Evolutionary conservation across 2,113 vertebrate species (phyloP), one percentile per base, ranked within the genome.

Genomic region (Gulo gulo): DNA sequence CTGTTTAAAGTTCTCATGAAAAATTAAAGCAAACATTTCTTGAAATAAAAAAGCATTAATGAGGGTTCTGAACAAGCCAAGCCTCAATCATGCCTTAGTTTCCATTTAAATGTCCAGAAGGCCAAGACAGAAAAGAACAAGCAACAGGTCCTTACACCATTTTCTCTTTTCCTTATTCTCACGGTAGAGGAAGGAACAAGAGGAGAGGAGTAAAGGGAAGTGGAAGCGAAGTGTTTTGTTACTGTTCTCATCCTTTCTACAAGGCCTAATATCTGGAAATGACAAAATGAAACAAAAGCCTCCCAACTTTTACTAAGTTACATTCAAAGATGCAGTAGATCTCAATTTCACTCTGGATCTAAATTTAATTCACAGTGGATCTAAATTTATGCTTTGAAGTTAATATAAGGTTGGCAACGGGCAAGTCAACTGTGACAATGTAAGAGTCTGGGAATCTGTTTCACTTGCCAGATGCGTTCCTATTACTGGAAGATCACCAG

Each of bases 21-120:
- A 94, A 91, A 59, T 39, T 86, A 86, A 80, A 87, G 29, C 57
- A 71, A 80, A 55, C 39, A 63, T 81, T 95, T 85, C 78, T 95
- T 85, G 71, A 97, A 94, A 86, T 59, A 97, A 91, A 79, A 95
- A 78, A 82, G 24, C 59, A 61, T 80, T 94, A 11, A 63, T 81
- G 47, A 94, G 12, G 23, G 9, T 78, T 96, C 73, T 83, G 73
- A 96, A 74, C 15, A 95, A 69, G 47, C 15, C 63, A 93, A 8
- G 6, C 67, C 26, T 94, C 67, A 93, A 69, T 59, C 57, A 36
- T 20, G 50, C 55, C 71, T 89, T 65, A 50, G 57, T 76, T 80
- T 57, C 89, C 26, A 39, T 50, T 73, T 83, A 71, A 92, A 95
- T 52, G 78, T 92, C 63, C 47, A 73, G 39, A 79, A 65, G 82